Evolutionary conservation across 2,797 vertebrate species (phyloP), one percentile per base, ranked within the genome.

Genomic region (Muscicapa striata): DNA sequence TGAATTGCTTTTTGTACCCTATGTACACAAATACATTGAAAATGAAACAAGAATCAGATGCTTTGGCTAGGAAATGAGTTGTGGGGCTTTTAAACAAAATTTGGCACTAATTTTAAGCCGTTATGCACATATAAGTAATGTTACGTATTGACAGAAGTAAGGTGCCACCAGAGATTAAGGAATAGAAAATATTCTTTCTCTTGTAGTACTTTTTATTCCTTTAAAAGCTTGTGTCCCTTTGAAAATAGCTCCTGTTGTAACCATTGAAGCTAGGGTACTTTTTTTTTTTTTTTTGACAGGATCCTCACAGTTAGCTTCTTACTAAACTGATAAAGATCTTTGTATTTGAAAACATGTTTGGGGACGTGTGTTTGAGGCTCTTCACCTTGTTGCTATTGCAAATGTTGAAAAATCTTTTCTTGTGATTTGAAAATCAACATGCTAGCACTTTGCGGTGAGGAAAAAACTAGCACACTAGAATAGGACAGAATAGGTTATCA

Each of bases 1-100:
- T 7, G 48, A 95, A 55, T 95, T 94, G 14, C 5, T 76, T 73
- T 57, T 91, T 95, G 36, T 84, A 62, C 89, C 93, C 51, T 89
- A 26, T 69, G 68, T 63, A 85, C 24, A 68, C 24, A 89, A 95
- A 92, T 75, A 48, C 64, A 57, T 18, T 87, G 40, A 51, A 95
- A 93, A 93, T 30, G 4, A 70, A 94, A 45, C 0, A 13, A 75
- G 32, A 70, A 67, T 62, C 40, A 89, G 46, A 80, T 13, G 2
- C 14, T 79, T 84, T 80, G 40, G 6, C 6, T 83, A 52, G 9
- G 29, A 36, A 83, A 64, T 38, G 3, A 59, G 2, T 62, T 29
- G 5, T 23, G 7, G 2, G 0, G 0, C 17, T 52, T 92, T 73
- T 80, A 27, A 27, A 59, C 75, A 23, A n/a, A 91, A 70, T 77